Evolutionary conservation across 2,888 invertebrate genomes (phyloP), one percentile per base, ranked within the genome.

Genomic region (Bellardia bayeri): DNA sequence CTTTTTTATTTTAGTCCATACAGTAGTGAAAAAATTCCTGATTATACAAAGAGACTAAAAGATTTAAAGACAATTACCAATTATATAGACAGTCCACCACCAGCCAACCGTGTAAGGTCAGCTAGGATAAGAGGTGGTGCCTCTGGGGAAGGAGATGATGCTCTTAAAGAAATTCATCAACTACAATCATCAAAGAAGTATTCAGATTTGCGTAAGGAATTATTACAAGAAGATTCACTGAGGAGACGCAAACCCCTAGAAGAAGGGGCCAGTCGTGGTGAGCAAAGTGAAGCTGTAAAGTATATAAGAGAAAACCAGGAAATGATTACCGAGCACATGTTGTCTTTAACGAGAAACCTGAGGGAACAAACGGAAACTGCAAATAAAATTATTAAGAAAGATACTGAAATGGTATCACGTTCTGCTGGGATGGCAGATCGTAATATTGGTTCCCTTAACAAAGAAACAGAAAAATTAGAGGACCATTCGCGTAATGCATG

Each of bases 241-340:
- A 89, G 92, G 51, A 90, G 93, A 86, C 88, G 94, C 88, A 92
- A 91, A 84, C 90, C 90, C 14, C 87, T 89, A 0, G 85, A 86
- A 23, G 83, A 80, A n/a, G 42, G 82, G 0, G 54, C 23, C 2
- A 63, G n/a, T n/a, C n/a, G n/a, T 83, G 96, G 96, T 89, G 97
- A 98, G 91, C 95, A 98, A 88, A 98, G 98, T 92, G 96, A 97
- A 40, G 94, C 98, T 13, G 94, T 99, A 78, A 96, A 97, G 91
- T 97, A 97, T 93, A 98, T 99, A 92, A 96, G 97, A 91, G 96
- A 97, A 89, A 96, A 97, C 94, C 99, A 99, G 92, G 98, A 98
- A 91, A 97, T 97, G 92, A 96, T 99, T 37, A 98, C 99, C 0
- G 97, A 98, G 90, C 98, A 99, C 91, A 98, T 99, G 97, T 95